These are phyloP conservation scores for Platorchestia sp. DNA, from an alignment of 1,140 invertebrate genomes.

Conservation along the genomic window DNA sequence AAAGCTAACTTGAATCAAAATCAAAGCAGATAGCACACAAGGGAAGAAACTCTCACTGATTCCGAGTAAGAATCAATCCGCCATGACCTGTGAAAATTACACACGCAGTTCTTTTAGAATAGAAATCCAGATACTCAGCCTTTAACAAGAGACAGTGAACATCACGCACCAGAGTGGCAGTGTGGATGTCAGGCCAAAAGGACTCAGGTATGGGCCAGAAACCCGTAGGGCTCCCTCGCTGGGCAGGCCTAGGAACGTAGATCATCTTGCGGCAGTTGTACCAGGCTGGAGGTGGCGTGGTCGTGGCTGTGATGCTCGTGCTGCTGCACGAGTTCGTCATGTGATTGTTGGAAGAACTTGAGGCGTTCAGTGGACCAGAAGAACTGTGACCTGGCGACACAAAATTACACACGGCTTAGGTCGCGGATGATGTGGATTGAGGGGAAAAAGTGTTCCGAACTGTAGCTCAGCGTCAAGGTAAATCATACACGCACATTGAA, in stretches of 20 bases:
- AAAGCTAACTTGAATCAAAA: too few species aligned
- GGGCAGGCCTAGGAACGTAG: constrained; percentile 92
- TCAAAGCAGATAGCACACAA: too few species aligned
- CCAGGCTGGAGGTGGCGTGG: constrained; percentile 75
- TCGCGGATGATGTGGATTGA: not conserved
- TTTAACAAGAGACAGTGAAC: too few species aligned
- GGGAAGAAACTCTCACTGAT: too few species aligned
- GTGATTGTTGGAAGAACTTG: constrained; percentile 55
- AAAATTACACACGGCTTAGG: not conserved
- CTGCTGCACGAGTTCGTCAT: not conserved
- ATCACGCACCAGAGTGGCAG: constrained; percentile 77
- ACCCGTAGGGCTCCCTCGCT: constrained; percentile 92
- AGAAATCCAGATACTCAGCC: too few species aligned
- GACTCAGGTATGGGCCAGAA: constrained; percentile 99
- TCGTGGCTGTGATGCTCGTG: constrained; percentile 52
- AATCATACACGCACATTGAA: not conserved
- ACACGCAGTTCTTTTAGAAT: too few species aligned
- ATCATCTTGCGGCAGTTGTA: constrained; percentile 90
- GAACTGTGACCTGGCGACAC: constrained; percentile 54
- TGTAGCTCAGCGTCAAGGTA: not conserved
- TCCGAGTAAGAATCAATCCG: too few species aligned
- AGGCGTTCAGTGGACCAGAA: constrained; percentile 61
- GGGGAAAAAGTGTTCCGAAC: not conserved
- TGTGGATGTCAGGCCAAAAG: constrained; percentile 93
- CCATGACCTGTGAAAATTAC: too few species aligned